Base-by-base conservation (phyloP, 2,888 invertebrate species). In the Clanis bilineata region DNA sequence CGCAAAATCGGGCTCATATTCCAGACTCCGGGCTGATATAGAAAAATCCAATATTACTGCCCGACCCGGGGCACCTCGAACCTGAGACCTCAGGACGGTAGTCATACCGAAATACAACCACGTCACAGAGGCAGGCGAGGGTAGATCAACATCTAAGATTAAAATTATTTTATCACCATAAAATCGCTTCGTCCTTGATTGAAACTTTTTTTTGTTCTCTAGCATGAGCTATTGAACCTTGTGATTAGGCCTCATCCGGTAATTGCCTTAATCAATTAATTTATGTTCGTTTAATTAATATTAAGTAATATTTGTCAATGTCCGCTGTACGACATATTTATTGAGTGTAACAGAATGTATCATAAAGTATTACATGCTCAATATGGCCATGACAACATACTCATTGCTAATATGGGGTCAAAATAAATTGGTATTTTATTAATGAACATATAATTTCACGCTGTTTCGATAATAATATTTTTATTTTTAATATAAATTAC, bases 311-410 rank as follows among this genome's bases (percentile, higher is more conserved):
- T 23, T 57, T 44, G 28, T 51, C 9, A 32, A 54, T 25, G 47
- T 43, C 10, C 23, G 28, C 15, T 18, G 15, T 12, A 23, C 25
- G 57, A 36, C 58, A 58, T 54, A 32, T 41, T 41, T 51, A 51
- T 51, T 51, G 25, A n/a, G 41, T 32, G 41, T 44, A 39, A 44
- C 41, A 32, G 56, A 63, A 64, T 9, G 39, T 56, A 43, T 57
- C 44, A 60, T 39, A 28, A 41, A 32, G 22, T 56, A 45, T 44
- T 57, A 32, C 51, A 7, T 12, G 10, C 6, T 28, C 10, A 25
- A 55, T 25, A 58, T 51, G 51, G 51, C 28, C 28, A 51, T 32
- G 51, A 32, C 51, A 51, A 18, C 51, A 51, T 51, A 51, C 10
- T 51, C 51, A 51, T 10, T 9, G 5, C 51, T 18, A 18, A 51